These are phyloP conservation scores for Sternarchorhynchus goeldii DNA, from an alignment of 2,797 vertebrate genomes.

Conservation along the genomic window DNA sequence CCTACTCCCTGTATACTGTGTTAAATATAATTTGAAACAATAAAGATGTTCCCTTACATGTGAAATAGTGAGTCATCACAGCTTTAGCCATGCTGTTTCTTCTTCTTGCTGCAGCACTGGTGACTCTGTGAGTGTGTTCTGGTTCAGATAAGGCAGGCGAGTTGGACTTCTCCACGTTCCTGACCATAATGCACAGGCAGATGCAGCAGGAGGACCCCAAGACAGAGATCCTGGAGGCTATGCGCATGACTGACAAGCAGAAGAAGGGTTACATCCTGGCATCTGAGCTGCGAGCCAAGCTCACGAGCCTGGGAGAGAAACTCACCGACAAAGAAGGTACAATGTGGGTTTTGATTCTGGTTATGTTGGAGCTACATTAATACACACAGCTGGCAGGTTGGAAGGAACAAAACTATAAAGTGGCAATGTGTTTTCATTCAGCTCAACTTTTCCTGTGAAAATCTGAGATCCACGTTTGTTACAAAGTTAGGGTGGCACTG, in stretches of 20 bases:
- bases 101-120: not conserved
- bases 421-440: too few relatives aligned
- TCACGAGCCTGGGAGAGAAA: constrained; percentile 88
- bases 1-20: too few relatives aligned
- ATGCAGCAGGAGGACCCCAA: constrained; percentile 91
- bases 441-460: too few relatives aligned
- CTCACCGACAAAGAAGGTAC: constrained; percentile 90
- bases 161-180: constrained; percentile 93
- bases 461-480: not conserved
- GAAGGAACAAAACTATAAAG: not conserved
- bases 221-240: constrained; percentile 86
- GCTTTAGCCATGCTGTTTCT: too few relatives aligned
- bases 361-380: not conserved
- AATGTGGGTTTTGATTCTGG: not conserved
- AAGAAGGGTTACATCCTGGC: constrained; percentile 83
- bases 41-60: too few relatives aligned
- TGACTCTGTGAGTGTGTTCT: not conserved
- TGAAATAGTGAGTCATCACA: too few relatives aligned
- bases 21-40: too few relatives aligned
- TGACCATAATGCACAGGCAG: constrained; percentile 92
- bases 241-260: constrained; percentile 91
- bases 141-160: constrained; percentile 78
- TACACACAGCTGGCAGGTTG: not conserved
- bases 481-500: too few relatives aligned
- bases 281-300: constrained; percentile 86